These are phyloP conservation scores for Portevinia maculata DNA, from an alignment of 2,888 invertebrate genomes.

Conservation along the genomic window DNA sequence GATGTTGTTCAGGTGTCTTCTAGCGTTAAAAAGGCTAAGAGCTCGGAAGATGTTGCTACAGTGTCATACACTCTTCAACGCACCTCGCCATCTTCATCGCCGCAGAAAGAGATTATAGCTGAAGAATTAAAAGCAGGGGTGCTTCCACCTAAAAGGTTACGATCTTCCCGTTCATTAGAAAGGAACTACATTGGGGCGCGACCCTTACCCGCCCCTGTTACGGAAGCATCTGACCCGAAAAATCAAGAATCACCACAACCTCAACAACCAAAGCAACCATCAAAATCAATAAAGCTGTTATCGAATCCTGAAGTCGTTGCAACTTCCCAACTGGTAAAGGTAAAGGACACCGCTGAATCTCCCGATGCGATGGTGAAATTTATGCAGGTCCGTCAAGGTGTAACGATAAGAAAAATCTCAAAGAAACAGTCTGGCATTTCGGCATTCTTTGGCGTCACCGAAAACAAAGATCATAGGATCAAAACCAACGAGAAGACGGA, in stretches of 20 bases:
- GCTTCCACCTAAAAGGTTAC: conserved; percentile 11
- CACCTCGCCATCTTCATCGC: conserved; percentile 53
- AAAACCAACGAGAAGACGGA: conserved; percentile 2
- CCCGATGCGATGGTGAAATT: conserved; percentile 77
- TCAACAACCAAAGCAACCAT: not conserved
- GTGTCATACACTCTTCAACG: not conserved
- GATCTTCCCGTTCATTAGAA: conserved; percentile 27
- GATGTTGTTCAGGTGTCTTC: conserved; percentile 60
- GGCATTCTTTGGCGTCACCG: conserved; percentile 6
- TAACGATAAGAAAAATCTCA: conserved; percentile 80
- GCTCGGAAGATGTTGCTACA: conserved; percentile 60
- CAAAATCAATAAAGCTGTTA: not conserved
- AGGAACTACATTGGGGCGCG: not conserved
- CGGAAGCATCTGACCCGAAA: conserved; percentile 23
- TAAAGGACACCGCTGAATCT: conserved; percentile 9
- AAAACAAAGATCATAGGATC: not conserved
- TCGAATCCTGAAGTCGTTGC: not conserved
- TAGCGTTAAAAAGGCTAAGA: conserved; percentile 76
- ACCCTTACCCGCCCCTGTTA: not conserved
- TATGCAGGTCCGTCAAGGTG: conserved; percentile 78
- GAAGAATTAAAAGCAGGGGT: conserved; percentile 71
- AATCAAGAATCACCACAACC: conserved; percentile 12
- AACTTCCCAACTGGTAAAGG: conserved; percentile 1
- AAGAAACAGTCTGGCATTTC: conserved; percentile 51
- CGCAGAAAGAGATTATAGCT: conserved; percentile 47